A percentile compares a stretch with the other conserved stretches of the same genome.
Conservation (phyloP, 2,888 invertebrate genomes). For the Dusona sp. region DNA sequence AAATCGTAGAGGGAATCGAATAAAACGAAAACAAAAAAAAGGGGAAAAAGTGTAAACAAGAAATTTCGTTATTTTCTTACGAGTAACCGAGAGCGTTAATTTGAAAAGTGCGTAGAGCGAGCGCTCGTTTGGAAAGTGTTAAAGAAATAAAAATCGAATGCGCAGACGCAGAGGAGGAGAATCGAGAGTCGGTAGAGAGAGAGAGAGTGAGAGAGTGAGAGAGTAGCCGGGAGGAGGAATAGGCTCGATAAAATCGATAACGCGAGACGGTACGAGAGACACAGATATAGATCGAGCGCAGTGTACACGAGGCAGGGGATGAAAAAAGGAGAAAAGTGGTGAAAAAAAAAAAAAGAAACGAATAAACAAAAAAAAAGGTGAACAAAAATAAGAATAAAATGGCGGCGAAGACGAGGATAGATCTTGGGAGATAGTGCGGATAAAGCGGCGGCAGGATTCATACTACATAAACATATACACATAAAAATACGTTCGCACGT, state of each 20-base stretch:
- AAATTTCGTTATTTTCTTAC: not conserved
- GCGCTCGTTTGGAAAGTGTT: not conserved
- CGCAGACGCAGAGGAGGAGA: too few relatives aligned
- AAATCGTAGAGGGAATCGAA: not conserved
- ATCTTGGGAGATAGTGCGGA: slow-evolving; percentile 59
- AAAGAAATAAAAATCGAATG: not conserved
- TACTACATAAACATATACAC: slow-evolving; percentile 36
- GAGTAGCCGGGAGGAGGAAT: not conserved
- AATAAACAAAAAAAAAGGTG: slow-evolving; percentile 33
- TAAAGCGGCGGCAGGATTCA: slow-evolving; percentile 48
- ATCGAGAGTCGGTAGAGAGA: slow-evolving; percentile 15
- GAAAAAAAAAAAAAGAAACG: slow-evolving; percentile 14
- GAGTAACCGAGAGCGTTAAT: not conserved
- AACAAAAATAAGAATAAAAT: slow-evolving; percentile 23
- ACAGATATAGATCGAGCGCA: slow-evolving; percentile 28
- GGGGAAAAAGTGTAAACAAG: too few relatives aligned
- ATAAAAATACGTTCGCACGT: not conserved
- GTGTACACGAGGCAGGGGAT: slow-evolving; percentile 8
- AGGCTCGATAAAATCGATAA: slow-evolving; percentile 37
- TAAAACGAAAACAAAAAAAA: not conserved
- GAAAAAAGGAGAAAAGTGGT: not conserved
- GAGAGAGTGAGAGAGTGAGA: too few relatives aligned
- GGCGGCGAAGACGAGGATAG: slow-evolving; percentile 31
- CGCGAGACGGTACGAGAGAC: slow-evolving; percentile 5
- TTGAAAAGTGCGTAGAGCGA: not conserved